A percentile compares a stretch with the other conserved stretches of the same genome.
Evolutionary conservation across 1,140 invertebrate species (phyloP).

Genomic region (Triops longicaudatus): DNA sequence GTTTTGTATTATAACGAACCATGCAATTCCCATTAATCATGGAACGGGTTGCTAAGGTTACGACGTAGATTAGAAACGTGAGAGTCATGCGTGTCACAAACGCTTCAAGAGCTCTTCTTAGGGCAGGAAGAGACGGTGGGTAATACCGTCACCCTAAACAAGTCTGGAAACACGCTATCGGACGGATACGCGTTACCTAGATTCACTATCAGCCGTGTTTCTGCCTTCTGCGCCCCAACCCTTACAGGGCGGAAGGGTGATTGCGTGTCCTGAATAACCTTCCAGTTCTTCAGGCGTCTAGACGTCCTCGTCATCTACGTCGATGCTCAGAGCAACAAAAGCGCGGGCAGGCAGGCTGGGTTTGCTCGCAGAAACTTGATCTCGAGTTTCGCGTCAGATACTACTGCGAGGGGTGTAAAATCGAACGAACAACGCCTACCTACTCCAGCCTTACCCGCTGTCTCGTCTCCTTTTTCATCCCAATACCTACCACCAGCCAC

Average conservation of each 20-base stretch:
- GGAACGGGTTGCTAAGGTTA: background rate
- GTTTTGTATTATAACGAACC: background rate
- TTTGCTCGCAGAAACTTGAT: background rate
- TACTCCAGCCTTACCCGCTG: background rate
- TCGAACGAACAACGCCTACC: background rate
- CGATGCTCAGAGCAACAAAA: background rate
- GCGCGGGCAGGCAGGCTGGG: background rate
- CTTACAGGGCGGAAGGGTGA: background rate
- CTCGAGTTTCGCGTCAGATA: background rate
- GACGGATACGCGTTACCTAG: background rate
- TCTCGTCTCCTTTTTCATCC: background rate
- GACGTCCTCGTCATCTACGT: background rate
- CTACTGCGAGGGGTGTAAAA: background rate
- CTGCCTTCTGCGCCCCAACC: background rate
- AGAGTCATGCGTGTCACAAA: background rate
- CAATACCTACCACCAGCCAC: background rate
- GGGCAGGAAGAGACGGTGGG: background rate
- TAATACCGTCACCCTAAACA: background rate
- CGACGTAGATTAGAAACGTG: background rate
- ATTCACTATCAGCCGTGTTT: background rate
- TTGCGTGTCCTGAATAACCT: background rate
- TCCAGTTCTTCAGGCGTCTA: background rate
- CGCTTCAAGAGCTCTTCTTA: background rate
- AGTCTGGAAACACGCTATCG: background rate
- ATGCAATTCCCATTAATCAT: background rate